phyloP scores from a whole-genome alignment of 2,113 vertebrate species.

The Microcebus ravelobensis region DNA sequence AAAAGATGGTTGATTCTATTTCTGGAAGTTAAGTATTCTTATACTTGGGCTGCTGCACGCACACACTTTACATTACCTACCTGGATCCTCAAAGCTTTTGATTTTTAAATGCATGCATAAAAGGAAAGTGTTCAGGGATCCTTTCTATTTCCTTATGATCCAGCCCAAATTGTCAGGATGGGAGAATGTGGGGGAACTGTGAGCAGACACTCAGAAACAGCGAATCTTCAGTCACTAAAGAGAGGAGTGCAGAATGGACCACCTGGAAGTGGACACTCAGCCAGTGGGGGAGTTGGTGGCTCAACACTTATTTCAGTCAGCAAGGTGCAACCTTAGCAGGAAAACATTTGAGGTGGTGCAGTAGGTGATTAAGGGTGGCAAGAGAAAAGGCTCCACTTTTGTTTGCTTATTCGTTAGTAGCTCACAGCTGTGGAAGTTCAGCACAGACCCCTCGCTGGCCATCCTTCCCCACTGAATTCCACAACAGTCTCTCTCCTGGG shows the following conservation, averaged over 20 bases:
- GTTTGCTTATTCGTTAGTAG: background rate
- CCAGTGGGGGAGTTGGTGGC: background rate
- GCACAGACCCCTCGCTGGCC: background rate
- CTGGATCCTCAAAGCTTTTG: background rate
- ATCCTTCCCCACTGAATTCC: background rate
- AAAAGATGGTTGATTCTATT: background rate
- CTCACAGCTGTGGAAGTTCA: background rate
- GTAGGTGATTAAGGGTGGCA: background rate
- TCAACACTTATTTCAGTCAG: background rate
- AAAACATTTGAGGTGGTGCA: background rate
- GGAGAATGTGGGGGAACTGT: background rate
- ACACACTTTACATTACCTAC: background rate
- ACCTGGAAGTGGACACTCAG: background rate
- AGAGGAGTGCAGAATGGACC: background rate
- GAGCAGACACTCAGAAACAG: background rate
- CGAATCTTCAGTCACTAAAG: background rate
- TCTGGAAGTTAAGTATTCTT: slow-evolving; percentile 24
- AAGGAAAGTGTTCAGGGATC: background rate
- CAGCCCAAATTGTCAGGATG: background rate
- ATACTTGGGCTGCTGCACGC: background rate
- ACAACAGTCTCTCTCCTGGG: background rate
- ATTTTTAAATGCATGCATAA: background rate
- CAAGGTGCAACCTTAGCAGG: background rate
- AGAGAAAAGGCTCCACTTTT: background rate
- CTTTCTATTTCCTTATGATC: background rate